Conservation (phyloP, 2,888 invertebrate genomes). For the Aporophyla lueneburgensis region DNA sequence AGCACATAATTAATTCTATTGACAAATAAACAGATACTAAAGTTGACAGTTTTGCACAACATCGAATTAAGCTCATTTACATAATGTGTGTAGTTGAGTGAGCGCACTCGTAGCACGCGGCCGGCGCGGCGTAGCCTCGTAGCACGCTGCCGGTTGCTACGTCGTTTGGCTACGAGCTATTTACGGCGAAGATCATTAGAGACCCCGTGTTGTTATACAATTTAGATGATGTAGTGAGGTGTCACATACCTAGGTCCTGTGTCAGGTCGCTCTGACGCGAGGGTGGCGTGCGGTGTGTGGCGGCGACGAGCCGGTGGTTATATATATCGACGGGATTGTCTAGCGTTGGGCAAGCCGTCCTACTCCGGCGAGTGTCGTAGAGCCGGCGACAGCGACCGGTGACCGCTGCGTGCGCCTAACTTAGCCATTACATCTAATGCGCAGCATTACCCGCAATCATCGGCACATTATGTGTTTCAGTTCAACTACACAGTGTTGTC, state of each 20-base stretch:
- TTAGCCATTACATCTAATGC: constrained; percentile 36
- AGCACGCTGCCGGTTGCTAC: constrained; percentile 34
- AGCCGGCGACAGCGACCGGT: not conserved
- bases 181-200: not conserved
- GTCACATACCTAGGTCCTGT: constrained; percentile 40
- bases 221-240: not conserved
- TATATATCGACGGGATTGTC: constrained; percentile 34
- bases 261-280: not conserved
- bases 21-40: constrained; percentile 43
- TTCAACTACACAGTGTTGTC: not conserved
- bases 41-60: constrained; percentile 29
- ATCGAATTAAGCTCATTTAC: constrained; percentile 36
- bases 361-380: not conserved
- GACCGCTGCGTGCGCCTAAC: constrained; percentile 29
- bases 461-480: constrained; percentile 10
- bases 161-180: constrained; percentile 22
- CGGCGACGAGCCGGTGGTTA: not conserved
- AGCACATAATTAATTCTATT: constrained; percentile 36
- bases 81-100: constrained; percentile 36
- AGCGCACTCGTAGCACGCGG: constrained; percentile 21
- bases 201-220: not conserved
- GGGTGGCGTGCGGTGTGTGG: constrained; percentile 17
- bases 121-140: constrained; percentile 1
- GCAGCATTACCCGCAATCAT: constrained; percentile 33
- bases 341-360: constrained; percentile 38